Base-by-base conservation (phyloP, 2,888 invertebrate genomes). In the Agapetus fuscipes region DNA sequence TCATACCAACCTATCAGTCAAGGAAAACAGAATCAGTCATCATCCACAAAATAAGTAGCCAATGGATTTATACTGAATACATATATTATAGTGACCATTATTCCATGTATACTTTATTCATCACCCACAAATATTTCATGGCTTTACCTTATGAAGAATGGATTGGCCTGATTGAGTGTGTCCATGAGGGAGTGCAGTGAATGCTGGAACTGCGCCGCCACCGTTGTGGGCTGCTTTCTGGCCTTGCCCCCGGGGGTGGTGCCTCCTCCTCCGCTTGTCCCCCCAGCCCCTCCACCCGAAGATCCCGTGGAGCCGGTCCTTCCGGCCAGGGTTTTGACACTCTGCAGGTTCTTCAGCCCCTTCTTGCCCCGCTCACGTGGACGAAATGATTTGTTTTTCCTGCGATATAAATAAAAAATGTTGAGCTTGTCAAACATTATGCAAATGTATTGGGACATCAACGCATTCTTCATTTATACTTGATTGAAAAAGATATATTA, bases 161-260 rank as follows among this genome's bases (percentile, higher is more conserved):
- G 73, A 52, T 72, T 73, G 3, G 73, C 73, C 51, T 91, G 87
- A 60, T 90, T 90, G 33, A 96, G 65, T 0, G 94, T 93, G 53
- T 88, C 88, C 93, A 96, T 94, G 29, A 96, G 70, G 20, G 87
- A 83, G 47, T 87, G 85, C 37, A 96, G 68, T 32, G 93, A 93
- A 62, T 87, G 87, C 62, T 93, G 87, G 63, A 96, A 96, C 66
- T 96, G 95, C 10, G 90, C 90, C 2, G 91, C 87, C 2, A 95
- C 95, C 0, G 94, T 94, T 56, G 90, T 78, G 9, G 90, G 88
- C 55, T 90, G 87, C 61, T 89, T 89, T 42, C 88, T 68, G 25
- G 83, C 83, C 57, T 78, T 78, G 31, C 53, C 59, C 1, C 57
- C 55, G 0, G 60, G 59, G 3, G 57, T 46, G 31, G 39, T 39